Evolutionary conservation across 2,113 vertebrate genomes (phyloP).

Genomic region (Dolichallabes microphthalmus): DNA sequence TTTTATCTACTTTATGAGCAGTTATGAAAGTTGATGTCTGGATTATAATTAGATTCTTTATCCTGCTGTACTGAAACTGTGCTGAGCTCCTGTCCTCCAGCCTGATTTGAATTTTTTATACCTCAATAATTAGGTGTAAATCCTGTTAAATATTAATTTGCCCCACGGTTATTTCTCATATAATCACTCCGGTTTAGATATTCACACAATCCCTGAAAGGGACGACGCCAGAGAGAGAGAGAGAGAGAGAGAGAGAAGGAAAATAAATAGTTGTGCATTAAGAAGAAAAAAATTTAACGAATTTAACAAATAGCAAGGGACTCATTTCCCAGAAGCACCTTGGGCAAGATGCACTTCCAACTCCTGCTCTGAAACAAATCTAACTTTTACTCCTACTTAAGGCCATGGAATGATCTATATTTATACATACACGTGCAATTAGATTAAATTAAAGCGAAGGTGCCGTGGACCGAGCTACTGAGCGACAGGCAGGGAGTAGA

Average conservation of each 20-base stretch:
- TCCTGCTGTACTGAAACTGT: constrained; percentile 1
- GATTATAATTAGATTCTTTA: constrained; percentile 12
- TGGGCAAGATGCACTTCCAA: constrained; percentile 17
- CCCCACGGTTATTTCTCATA: constrained; percentile 51
- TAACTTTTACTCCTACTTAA: not conserved
- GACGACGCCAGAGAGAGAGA: constrained; percentile 13
- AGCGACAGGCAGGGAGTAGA: not conserved
- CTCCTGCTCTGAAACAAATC: constrained; percentile 14
- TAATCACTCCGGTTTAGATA: constrained; percentile 52
- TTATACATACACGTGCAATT: not conserved
- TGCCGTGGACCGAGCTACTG: not conserved
- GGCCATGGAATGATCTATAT: not conserved
- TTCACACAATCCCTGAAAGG: constrained; percentile 42
- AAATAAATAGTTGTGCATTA: constrained; percentile 40
- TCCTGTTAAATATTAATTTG: constrained; percentile 60
- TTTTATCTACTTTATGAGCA: not conserved
- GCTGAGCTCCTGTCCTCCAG: constrained; percentile 24
- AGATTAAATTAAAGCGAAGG: not conserved
- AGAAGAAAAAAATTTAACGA: too few relatives aligned
- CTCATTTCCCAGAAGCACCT: constrained; percentile 43
- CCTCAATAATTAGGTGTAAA: constrained; percentile 57
- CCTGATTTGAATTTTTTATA: constrained; percentile 57
- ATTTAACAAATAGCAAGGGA: constrained; percentile 44
- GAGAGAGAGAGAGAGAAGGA: not conserved
- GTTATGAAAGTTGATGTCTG: constrained; percentile 18